A percentile compares a stretch with the other conserved stretches of the same genome.
phyloP scores from a whole-genome alignment of 1,140 invertebrate species.

The Cephus cinctus region DNA sequence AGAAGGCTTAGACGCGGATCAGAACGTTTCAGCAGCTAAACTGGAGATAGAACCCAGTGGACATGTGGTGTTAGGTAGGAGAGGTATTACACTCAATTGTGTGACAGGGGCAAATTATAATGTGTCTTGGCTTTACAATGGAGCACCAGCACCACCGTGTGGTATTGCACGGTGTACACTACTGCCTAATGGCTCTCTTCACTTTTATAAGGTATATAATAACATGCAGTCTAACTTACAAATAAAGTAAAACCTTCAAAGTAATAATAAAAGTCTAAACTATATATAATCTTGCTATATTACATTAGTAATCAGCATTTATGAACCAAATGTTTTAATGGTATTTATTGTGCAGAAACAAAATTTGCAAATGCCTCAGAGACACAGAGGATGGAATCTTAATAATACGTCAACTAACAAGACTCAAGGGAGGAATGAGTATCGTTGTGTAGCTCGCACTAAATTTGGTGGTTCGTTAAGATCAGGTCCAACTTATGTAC shows the following conservation, averaged over 20 bases:
- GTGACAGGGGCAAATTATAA: slow-evolving; percentile 31
- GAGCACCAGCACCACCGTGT: slow-evolving; percentile 39
- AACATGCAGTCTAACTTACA: slow-evolving; percentile 1
- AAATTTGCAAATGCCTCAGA: slow-evolving; percentile 39
- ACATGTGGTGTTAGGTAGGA: slow-evolving; percentile 43
- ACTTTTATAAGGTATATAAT: slow-evolving; percentile 41
- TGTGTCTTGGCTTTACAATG: slow-evolving; percentile 47
- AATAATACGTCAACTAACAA: slow-evolving; percentile 25
- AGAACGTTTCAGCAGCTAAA: slow-evolving; percentile 27
- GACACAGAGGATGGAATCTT: slow-evolving; percentile 35
- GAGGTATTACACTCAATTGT: slow-evolving; percentile 43
- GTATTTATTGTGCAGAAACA: slow-evolving; percentile 29
- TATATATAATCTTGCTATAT: background rate
- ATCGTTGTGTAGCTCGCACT: slow-evolving; percentile 44
- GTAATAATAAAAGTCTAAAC: background rate
- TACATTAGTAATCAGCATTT: background rate
- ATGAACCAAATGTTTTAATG: background rate
- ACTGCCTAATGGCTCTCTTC: slow-evolving; percentile 43
- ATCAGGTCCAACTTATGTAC: slow-evolving; percentile 43
- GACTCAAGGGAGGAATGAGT: slow-evolving; percentile 37
- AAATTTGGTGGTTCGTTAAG: slow-evolving; percentile 40
- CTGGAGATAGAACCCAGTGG: slow-evolving; percentile 44
- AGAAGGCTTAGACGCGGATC: slow-evolving; percentile 22
- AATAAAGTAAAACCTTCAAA: too few relatives aligned
- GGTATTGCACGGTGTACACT: slow-evolving; percentile 35